Evolutionary conservation across 2,797 vertebrate species (phyloP), one percentile per base, ranked within the genome.

Genomic region (Mormyrus hasselquistii): DNA sequence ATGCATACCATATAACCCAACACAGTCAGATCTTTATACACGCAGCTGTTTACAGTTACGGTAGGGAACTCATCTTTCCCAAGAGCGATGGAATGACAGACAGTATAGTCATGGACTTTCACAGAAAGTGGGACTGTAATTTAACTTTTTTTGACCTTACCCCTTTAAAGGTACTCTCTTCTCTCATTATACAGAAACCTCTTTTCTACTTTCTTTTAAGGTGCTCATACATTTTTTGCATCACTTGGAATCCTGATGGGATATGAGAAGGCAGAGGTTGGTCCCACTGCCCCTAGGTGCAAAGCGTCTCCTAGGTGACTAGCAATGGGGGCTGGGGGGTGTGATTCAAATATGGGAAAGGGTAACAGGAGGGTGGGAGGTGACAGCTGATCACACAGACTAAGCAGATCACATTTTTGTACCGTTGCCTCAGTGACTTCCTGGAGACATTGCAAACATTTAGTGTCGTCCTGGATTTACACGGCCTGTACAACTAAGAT

Each of bases 361-460:
- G 52, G 86, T n/a, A 38, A 65, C 7, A 41, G 38, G 69, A 19
- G 1, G 2, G 86, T 50, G 65, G 47, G 44, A 2, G 82, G 82
- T 50, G 82, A 84, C 82, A 84, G 82, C 82, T 52, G 47, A 84
- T 52, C 82, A 84, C 82, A 84, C 82, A 84, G 82, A 52, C 82
- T n/a, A 22, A 84, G 34, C 25, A 38, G 82, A 14, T 50, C 82
- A 84, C 82, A 84, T 84, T 84, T 84, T 84, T 84, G 47, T 52
- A 84, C 44, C 8, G 82, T 84, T 52, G 49, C 82, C 82, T 52
- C 82, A n/a, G 82, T 25, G 82, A 84, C 82, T 84, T 84, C 8
- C 47, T 22, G 82, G 82, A 50, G 49, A n/a, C 82, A 29, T 14
- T 84, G n/a, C 82, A 84, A 84, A 50, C 82, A 84, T 50, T 49